Percentiles rank a stretch among this genome's conserved stretches.
Conservation (phyloP, 1,140 invertebrate genomes). For the Platyscapa corneri region DNA sequence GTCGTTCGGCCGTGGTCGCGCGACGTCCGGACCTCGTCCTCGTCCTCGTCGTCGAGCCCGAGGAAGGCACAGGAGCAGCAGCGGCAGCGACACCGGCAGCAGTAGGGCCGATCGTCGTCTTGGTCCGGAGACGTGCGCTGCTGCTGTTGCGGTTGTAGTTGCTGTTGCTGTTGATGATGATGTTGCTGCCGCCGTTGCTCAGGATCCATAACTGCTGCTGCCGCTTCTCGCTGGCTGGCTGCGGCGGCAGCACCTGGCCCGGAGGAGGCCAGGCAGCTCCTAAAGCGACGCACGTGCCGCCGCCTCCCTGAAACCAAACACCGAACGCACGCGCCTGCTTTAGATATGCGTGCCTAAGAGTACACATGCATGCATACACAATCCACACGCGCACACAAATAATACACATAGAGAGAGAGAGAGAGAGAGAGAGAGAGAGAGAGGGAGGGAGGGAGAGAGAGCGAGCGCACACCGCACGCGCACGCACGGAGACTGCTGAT, state of each 20-base stretch:
- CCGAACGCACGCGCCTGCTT: constrained; percentile 58
- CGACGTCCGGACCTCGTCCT: neutral
- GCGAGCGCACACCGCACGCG: neutral
- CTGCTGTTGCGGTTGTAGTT: neutral
- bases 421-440: no score
- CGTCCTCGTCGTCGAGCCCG: constrained; percentile 13
- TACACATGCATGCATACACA: no score
- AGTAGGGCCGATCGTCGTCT: neutral
- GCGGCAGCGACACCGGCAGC: constrained; percentile 8
- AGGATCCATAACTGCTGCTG: constrained; percentile 27
- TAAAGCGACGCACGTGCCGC: constrained; percentile 70
- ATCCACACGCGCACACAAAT: no score
- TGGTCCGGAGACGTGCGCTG: neutral
- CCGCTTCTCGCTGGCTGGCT: constrained; percentile 24
- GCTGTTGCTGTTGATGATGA: no score
- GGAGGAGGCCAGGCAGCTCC: constrained; percentile 13
- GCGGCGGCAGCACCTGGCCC: constrained; percentile 28
- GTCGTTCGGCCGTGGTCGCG: neutral
- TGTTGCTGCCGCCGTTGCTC: constrained; percentile 7
- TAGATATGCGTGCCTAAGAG: constrained; percentile 39
- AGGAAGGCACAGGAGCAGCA: constrained; percentile 15
- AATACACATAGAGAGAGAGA: no score
- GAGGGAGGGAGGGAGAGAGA: neutral
- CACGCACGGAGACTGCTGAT: neutral
- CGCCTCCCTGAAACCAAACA: constrained; percentile 73